Conservation (phyloP, 2,797 vertebrate species). For the Oophaga sylvatica region DNA sequence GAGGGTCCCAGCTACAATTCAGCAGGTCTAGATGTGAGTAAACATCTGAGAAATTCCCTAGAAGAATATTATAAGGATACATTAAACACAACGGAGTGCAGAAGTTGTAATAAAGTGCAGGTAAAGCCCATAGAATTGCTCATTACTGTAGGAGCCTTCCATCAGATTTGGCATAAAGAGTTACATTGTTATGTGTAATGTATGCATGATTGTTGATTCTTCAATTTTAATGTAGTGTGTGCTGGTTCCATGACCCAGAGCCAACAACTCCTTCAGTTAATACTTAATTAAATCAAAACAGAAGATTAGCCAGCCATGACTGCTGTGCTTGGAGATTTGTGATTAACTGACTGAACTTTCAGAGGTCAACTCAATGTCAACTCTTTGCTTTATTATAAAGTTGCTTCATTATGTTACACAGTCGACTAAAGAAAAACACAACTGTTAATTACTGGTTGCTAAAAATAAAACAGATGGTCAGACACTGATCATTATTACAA, state of each 20-base stretch:
- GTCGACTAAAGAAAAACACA: slow-evolving; percentile 21
- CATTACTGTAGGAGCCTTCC: background rate
- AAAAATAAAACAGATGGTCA: slow-evolving; percentile 34
- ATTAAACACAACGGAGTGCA: background rate
- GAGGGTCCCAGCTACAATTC: background rate
- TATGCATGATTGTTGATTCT: slow-evolving; percentile 14
- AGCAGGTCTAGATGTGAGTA: background rate
- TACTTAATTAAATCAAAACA: slow-evolving; percentile 63
- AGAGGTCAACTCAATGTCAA: slow-evolving; percentile 62
- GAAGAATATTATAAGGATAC: background rate
- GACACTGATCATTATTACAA: background rate
- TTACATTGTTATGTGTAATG: background rate
- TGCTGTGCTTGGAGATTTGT: slow-evolving; percentile 61
- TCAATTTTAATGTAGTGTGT: slow-evolving; percentile 38
- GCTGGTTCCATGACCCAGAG: slow-evolving; percentile 48
- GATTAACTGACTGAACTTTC: slow-evolving; percentile 60
- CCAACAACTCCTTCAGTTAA: slow-evolving; percentile 61
- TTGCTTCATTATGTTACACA: slow-evolving; percentile 44
- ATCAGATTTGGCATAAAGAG: background rate
- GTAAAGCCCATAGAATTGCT: background rate
- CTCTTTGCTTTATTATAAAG: slow-evolving; percentile 52
- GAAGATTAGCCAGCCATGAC: slow-evolving; percentile 61
- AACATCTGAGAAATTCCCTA: background rate
- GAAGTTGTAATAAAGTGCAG: background rate
- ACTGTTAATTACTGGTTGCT: slow-evolving; percentile 26